These are phyloP conservation scores for Acanthoscelides obtectus DNA, from an alignment of 2,888 invertebrate species.

Conservation along the genomic window DNA sequence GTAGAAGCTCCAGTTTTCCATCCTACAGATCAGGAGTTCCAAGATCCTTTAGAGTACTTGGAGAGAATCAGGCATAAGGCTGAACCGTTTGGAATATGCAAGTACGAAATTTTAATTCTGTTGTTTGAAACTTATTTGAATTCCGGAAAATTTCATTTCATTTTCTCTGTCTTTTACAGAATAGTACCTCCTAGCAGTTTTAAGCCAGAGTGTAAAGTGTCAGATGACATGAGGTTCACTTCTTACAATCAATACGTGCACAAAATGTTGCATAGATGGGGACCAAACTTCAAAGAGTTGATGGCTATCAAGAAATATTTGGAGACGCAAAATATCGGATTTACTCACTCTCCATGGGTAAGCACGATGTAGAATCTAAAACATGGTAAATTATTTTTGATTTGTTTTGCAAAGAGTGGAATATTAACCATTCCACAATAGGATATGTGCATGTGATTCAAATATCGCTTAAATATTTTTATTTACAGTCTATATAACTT, in stretches of 20 bases:
- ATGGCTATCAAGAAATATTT: slow-evolving; percentile 80
- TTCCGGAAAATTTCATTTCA: no score
- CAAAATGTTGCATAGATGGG: slow-evolving; percentile 84
- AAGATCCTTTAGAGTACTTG: slow-evolving; percentile 82
- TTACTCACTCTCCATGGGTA: slow-evolving; percentile 76
- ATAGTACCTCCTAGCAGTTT: slow-evolving; percentile 80
- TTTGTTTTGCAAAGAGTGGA: no score
- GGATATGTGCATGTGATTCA: no score
- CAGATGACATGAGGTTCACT: slow-evolving; percentile 81
- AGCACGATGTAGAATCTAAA: no score
- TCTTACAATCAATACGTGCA: slow-evolving; percentile 88
- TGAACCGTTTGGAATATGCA: slow-evolving; percentile 77
- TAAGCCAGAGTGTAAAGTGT: slow-evolving; percentile 71
- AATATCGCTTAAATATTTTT: no score
- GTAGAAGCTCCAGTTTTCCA: slow-evolving; percentile 75
- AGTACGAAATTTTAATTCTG: no score
- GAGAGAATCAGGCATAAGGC: slow-evolving; percentile 72
- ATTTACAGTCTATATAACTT: background rate
- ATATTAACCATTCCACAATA: no score
- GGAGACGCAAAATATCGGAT: slow-evolving; percentile 68
- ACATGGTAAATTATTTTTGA: no score
- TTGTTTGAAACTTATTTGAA: no score
- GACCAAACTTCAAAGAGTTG: slow-evolving; percentile 78
- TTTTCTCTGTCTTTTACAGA: no score
- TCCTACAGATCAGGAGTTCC: slow-evolving; percentile 78